Percentiles rank a stretch among this genome's conserved stretches.
Conservation (phyloP, 2,113 vertebrate species). For the Regulus satrapa region DNA sequence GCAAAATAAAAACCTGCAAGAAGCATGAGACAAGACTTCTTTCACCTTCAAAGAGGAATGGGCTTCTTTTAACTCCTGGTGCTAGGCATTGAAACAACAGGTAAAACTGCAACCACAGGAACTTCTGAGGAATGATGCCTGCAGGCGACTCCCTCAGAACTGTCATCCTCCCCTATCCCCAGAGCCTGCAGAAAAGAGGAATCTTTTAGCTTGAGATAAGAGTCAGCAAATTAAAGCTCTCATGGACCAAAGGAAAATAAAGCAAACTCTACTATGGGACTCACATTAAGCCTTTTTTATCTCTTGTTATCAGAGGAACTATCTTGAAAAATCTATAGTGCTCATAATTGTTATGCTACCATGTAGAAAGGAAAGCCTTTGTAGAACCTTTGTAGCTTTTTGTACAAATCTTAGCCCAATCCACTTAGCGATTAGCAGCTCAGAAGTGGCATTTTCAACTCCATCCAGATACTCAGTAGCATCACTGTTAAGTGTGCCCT, state of each 20-base stretch:
- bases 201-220: neutral
- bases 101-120: neutral
- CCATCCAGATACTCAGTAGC: neutral
- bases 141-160: neutral
- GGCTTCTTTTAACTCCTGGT: conserved; percentile 3
- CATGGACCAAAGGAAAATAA: conserved; percentile 16
- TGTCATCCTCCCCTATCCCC: neutral
- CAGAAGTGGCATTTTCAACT: neutral
- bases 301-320: neutral
- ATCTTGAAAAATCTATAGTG: neutral
- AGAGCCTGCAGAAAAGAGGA: neutral
- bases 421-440: neutral
- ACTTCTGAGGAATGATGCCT: conserved; percentile 18
- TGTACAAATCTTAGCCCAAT: neutral
- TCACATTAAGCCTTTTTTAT: neutral
- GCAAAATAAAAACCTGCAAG: neutral
- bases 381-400: neutral
- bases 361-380: neutral
- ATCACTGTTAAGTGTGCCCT: neutral
- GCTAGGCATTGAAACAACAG: conserved; percentile 2
- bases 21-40: neutral
- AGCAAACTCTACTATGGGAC: neutral
- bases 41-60: neutral
- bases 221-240: conserved; percentile 40
- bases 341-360: neutral